phyloP scores from a whole-genome alignment of 64 coral and sea anemone species.

The Stichodactyla mertensii region DNA sequence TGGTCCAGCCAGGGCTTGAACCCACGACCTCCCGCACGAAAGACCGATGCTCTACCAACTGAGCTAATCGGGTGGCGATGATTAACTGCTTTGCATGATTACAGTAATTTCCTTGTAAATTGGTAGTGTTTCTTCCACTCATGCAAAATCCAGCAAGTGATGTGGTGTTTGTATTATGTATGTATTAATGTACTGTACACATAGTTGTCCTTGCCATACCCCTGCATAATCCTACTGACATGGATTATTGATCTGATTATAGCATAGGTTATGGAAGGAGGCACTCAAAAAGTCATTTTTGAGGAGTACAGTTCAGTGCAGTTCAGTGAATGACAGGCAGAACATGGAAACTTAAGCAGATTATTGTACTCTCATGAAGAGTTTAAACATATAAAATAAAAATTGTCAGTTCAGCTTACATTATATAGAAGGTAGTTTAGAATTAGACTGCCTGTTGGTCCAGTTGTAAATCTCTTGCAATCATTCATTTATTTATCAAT shows the following conservation, averaged over 20 bases:
- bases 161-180: background rate
- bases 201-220: background rate
- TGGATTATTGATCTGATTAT: background rate
- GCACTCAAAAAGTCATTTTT: background rate
- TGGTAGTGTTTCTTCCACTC: too few relatives aligned
- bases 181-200: background rate
- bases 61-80: too few relatives aligned
- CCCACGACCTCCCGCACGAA: too few relatives aligned
- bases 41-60: too few relatives aligned
- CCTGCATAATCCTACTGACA: background rate
- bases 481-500: background rate
- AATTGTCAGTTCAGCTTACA: background rate
- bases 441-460: background rate
- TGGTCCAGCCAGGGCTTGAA: too few relatives aligned
- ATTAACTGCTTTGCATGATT: too few relatives aligned
- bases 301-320: background rate
- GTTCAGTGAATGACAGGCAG: background rate
- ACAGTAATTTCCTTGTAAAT: too few relatives aligned
- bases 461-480: background rate
- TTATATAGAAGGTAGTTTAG: background rate
- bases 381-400: background rate
- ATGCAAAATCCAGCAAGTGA: too few relatives aligned
- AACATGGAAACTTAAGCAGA: background rate
- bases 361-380: too few relatives aligned
- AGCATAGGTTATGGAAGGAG: slow-evolving; percentile 10